A percentile compares a stretch with the other conserved stretches of the same genome.
Evolutionary conservation across 2,888 invertebrate genomes (phyloP).

Genomic region (Tipula vernalis): DNA sequence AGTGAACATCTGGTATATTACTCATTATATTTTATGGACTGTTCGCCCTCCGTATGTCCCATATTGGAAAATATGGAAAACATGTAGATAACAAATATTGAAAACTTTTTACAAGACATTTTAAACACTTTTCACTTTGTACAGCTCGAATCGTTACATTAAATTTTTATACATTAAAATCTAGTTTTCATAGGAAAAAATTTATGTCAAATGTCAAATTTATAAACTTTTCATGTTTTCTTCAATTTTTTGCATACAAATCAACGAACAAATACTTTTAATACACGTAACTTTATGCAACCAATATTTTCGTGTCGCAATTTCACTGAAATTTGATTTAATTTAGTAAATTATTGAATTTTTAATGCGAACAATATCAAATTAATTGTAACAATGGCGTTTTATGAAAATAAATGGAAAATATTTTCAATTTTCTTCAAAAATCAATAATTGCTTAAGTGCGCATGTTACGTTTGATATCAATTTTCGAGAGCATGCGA

Average conservation of each 20-base stretch:
- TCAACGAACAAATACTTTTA: not conserved
- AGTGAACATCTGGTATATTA: constrained; percentile 18
- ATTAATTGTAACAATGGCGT: not conserved
- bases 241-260: not conserved
- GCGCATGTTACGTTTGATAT: not conserved
- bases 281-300: not conserved
- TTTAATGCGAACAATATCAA: not conserved
- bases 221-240: not conserved
- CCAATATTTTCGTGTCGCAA: not conserved
- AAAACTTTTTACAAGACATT: not conserved
- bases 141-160: not conserved
- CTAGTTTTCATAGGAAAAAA: not conserved
- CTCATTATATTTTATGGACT: constrained; percentile 35
- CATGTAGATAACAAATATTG: not conserved
- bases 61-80: not conserved
- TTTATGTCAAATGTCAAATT: not conserved
- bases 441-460: not conserved
- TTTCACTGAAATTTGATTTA: not conserved
- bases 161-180: not conserved
- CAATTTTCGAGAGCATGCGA: not conserved
- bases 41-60: constrained; percentile 19
- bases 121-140: not conserved
- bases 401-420: not conserved
- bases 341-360: not conserved
- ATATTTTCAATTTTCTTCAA: not conserved